These are phyloP conservation scores for Neolamprologus devosi DNA, from an alignment of 2,113 vertebrate species.

Conservation along the genomic window DNA sequence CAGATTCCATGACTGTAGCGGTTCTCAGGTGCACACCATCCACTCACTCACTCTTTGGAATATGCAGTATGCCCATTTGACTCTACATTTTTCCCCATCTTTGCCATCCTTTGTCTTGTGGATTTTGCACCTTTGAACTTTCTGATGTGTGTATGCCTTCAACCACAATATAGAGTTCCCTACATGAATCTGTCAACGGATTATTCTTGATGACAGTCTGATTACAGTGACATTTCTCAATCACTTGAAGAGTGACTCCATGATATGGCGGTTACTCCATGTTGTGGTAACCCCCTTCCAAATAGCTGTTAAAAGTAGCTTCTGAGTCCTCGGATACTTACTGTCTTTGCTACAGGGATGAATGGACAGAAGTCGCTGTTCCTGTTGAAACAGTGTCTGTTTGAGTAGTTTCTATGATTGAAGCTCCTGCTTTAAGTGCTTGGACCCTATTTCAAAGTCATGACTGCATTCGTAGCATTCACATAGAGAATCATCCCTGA, in stretches of 20 bases:
- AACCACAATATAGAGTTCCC: background rate
- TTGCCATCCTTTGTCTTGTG: background rate
- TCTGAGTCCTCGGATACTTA: background rate
- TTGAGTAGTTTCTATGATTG: background rate
- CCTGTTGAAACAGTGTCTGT: background rate
- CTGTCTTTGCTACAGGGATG: background rate
- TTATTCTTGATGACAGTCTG: background rate
- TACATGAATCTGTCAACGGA: accelerated
- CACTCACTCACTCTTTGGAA: background rate
- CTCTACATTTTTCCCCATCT: accelerated
- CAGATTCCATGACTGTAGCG: background rate
- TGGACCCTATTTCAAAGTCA: background rate
- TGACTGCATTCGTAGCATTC: background rate
- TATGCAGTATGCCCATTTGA: background rate
- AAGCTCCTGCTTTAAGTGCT: background rate
- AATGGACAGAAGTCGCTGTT: background rate
- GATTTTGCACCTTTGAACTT: background rate
- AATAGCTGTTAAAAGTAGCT: background rate
- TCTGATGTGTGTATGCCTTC: background rate
- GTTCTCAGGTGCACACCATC: background rate
- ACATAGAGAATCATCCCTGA: background rate
- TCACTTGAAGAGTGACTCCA: background rate
- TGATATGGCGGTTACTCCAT: background rate
- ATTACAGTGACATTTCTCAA: background rate
- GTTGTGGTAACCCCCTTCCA: background rate